These are phyloP conservation scores for Phrynocephalus versicolor DNA, from an alignment of 2,113 vertebrate species.

Conservation along the genomic window DNA sequence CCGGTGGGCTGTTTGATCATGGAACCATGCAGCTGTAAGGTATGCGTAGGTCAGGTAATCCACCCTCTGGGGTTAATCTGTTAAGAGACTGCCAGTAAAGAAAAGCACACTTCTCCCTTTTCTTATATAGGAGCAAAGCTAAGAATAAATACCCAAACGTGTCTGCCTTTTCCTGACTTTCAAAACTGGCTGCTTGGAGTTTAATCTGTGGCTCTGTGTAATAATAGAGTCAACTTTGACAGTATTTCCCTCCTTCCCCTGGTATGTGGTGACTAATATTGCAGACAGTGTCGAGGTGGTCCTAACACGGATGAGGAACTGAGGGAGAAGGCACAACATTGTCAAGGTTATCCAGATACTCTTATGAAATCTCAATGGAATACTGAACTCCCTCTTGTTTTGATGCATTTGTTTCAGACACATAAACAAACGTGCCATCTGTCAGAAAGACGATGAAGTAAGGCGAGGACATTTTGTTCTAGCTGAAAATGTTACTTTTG, in stretches of 20 bases:
- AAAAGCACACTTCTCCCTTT: too few species aligned
- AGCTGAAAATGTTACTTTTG: slow-evolving; percentile 40
- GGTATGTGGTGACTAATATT: neutral
- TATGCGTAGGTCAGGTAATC: too few species aligned
- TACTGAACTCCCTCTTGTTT: neutral
- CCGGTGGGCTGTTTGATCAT: too few species aligned
- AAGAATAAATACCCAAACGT: neutral
- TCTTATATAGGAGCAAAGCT: neutral
- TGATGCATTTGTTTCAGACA: neutral
- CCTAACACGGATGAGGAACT: too few species aligned
- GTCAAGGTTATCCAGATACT: neutral
- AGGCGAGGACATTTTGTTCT: slow-evolving; percentile 42
- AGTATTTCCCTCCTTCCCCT: neutral
- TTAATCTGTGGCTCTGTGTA: neutral
- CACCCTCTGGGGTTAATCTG: too few species aligned
- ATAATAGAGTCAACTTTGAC: too few species aligned
- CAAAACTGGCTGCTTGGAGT: neutral
- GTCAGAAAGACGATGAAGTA: slow-evolving; percentile 29
- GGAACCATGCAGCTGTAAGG: too few species aligned
- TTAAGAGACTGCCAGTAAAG: too few species aligned
- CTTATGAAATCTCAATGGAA: slow-evolving; percentile 17
- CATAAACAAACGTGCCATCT: slow-evolving; percentile 36
- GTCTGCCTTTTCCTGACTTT: too few species aligned
- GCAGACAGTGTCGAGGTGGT: neutral
- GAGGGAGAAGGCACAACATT: neutral